Evolutionary conservation across 2,888 invertebrate genomes (phyloP), one percentile per base, ranked within the genome.

Genomic region (Drosophila subquinaria): DNA sequence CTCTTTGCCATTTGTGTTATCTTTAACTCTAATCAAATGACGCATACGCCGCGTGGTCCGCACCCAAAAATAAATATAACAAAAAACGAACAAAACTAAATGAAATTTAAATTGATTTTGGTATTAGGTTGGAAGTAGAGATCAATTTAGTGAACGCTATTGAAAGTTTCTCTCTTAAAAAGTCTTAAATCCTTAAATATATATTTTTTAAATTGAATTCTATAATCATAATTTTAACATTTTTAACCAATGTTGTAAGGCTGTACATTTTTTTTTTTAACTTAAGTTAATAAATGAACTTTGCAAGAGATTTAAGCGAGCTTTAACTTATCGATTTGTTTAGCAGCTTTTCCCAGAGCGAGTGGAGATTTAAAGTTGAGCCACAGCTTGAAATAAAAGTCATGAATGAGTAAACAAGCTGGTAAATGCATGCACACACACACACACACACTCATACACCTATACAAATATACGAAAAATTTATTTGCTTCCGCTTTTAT

Each of bases 341-440:
- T 33, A 55, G 8, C 59, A 60, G 36, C 42, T 30, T 60, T 72
- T 48, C 36, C n/a, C 2, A 20, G 15, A 27, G 33, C 11, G 36
- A 51, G 59, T 50, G 50, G 27, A 59, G 62, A 53, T 17, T 61
- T 45, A 63, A 63, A 43, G 50, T 56, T 23, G 27, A 40, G 43
- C 51, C 47, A 6, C 47, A 48, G 64, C 60, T 79, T 63, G 55
- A 78, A 79, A 66, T 59, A 45, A 73, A 70, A 69, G 53, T 74
- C 85, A 79, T 85, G 77, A 89, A 89, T 85, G 79, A 81, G 67
- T 82, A 76, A 82, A 76, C 67, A 75, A 55, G 61, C 53, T 71
- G 64, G 66, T 68, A 64, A 67, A 57, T 56, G 56, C 42, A 43
- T 13, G 6, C 43, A 43, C 20, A 60, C 17, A 20, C n/a, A 33